Percentiles rank a stretch among this genome's conserved stretches.
These are phyloP conservation scores for Malurus splendens DNA, from an alignment of 2,797 vertebrate species.

Conservation along the genomic window DNA sequence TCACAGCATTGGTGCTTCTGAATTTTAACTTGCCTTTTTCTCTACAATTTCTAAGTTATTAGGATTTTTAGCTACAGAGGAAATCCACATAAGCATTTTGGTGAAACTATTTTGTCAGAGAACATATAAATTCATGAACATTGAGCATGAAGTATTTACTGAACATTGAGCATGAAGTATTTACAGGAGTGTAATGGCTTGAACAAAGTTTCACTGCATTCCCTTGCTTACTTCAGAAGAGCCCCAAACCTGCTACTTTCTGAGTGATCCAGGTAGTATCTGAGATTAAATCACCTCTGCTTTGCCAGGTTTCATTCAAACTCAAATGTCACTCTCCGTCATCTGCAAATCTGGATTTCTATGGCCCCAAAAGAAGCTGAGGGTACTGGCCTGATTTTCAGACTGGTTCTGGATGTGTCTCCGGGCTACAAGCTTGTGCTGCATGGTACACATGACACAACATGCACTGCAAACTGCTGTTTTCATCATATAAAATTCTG, in stretches of 20 bases:
- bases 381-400: background rate
- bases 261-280: background rate
- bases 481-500: background rate
- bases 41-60: background rate
- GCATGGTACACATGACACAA: no score
- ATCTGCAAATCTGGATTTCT: background rate
- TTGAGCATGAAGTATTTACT: background rate
- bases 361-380: background rate
- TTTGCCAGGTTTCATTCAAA: background rate
- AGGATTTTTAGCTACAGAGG: background rate
- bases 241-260: background rate
- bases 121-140: background rate
- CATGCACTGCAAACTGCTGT: background rate
- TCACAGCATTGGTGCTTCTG: background rate
- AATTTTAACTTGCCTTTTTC: background rate
- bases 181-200: background rate
- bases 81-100: background rate
- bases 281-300: background rate
- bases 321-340: background rate
- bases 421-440: accelerated
- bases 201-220: background rate
- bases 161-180: background rate
- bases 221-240: background rate
- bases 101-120: background rate
- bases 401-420: background rate